phyloP scores from a whole-genome alignment of 2,113 vertebrate species.

The Mirounga angustirostris region DNA sequence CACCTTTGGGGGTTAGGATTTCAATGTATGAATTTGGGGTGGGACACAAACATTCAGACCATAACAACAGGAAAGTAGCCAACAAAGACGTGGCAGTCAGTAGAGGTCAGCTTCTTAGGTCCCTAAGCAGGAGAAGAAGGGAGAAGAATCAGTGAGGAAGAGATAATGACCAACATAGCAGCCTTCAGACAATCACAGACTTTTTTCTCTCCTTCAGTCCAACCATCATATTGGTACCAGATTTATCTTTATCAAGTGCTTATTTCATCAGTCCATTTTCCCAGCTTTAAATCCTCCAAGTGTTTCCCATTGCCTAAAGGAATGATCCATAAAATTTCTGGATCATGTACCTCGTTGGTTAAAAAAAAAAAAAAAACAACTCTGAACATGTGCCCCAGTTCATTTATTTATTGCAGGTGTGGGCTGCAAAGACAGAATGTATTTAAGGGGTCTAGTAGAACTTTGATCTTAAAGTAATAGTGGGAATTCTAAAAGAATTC shows the following conservation, averaged over 20 bases:
- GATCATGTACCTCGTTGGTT: background rate
- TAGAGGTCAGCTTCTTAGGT: background rate
- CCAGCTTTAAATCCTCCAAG: background rate
- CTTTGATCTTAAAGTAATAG: background rate
- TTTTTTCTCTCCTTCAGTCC: background rate
- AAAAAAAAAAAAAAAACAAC: background rate
- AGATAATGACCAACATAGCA: background rate
- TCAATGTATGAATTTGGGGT: background rate
- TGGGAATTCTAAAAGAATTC: background rate
- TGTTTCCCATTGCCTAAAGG: background rate
- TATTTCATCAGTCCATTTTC: background rate
- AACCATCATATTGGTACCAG: background rate
- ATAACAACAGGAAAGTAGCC: background rate
- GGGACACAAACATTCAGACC: background rate
- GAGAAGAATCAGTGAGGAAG: background rate
- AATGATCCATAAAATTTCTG: background rate
- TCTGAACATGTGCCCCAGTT: background rate
- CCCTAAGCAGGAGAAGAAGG: background rate
- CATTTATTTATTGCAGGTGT: background rate
- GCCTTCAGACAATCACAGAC: background rate
- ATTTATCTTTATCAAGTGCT: background rate
- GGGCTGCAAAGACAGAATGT: background rate
- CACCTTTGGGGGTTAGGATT: background rate
- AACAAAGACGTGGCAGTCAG: background rate
- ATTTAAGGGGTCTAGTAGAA: background rate